Percentiles rank a stretch among this genome's conserved stretches.
These are phyloP conservation scores for Drosophila hydei DNA, from an alignment of 1,140 invertebrate species.

Conservation along the genomic window DNA sequence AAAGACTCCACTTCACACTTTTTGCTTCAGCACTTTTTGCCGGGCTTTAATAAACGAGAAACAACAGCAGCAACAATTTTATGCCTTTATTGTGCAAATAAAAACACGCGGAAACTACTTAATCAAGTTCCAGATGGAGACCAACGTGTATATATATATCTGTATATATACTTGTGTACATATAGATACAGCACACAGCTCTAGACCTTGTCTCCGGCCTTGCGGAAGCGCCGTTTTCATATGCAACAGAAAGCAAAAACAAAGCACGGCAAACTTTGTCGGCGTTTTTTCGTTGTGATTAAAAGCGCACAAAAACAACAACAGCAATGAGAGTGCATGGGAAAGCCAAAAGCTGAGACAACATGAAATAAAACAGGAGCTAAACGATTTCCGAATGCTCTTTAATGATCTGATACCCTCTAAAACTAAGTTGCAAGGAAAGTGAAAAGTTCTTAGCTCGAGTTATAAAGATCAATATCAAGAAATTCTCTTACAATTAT, in stretches of 20 bases:
- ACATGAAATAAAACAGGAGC: constrained; percentile 32
- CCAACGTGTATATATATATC: constrained; percentile 11
- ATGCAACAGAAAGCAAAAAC: constrained; percentile 56
- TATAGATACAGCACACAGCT: constrained; percentile 7
- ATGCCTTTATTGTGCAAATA: constrained; percentile 80
- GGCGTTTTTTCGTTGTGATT: constrained; percentile 39
- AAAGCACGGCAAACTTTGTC: constrained; percentile 53
- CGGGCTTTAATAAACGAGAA: constrained; percentile 48
- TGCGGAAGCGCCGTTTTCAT: constrained; percentile 57
- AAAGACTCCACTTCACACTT: constrained; percentile 55
- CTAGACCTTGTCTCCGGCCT: constrained; percentile 8
- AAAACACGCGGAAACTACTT: constrained; percentile 79
- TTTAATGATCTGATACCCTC: not conserved
- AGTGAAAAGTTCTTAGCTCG: not conserved
- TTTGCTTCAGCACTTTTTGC: constrained; percentile 37
- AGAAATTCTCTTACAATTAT: no score
- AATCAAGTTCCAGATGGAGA: constrained; percentile 62
- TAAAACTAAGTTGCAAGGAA: no score
- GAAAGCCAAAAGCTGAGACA: constrained; percentile 66
- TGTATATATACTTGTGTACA: not conserved
- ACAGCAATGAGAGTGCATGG: constrained; percentile 36
- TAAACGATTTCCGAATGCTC: constrained; percentile 16
- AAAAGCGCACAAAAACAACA: constrained; percentile 29
- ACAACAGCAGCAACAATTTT: constrained; percentile 46
- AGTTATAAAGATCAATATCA: no score